A percentile compares a stretch with the other conserved stretches of the same genome.
phyloP scores from a whole-genome alignment of 2,113 vertebrate species.

The Athene cunicularia region DNA sequence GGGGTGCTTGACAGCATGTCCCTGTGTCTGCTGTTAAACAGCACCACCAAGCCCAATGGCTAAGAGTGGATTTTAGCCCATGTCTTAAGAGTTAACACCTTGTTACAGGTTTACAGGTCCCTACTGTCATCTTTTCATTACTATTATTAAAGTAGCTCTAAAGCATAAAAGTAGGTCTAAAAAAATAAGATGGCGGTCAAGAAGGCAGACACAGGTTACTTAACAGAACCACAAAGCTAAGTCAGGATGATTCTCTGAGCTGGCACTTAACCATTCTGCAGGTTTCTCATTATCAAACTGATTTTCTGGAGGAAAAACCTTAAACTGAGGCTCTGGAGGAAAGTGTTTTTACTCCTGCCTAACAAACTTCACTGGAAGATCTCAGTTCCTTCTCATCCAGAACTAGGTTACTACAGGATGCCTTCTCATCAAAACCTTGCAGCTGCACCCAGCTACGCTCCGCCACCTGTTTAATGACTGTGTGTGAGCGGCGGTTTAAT shows the following conservation, averaged over 20 bases:
- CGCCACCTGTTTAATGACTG: neutral
- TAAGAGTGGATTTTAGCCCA: neutral
- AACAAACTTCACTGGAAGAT: neutral
- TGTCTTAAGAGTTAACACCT: too few species aligned
- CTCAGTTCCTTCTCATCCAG: neutral
- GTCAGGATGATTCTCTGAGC: neutral
- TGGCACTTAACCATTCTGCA: too few species aligned
- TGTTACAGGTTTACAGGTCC: neutral
- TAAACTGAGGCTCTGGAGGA: neutral
- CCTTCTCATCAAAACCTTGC: neutral
- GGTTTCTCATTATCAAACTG: too few species aligned
- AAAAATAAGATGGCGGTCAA: neutral
- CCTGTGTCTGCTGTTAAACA: neutral
- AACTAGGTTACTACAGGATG: neutral
- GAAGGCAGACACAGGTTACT: neutral
- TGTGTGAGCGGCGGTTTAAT: neutral
- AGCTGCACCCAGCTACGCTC: neutral
- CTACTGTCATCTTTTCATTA: neutral
- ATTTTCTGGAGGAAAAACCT: too few species aligned
- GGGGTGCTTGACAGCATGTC: fast-evolving
- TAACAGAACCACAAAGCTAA: neutral
- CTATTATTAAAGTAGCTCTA: neutral
- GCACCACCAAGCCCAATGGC: neutral
- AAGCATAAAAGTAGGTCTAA: neutral
- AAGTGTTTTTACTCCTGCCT: neutral